Evolutionary conservation across 2,113 vertebrate species (phyloP).

Genomic region (Hiodon tergisus): DNA sequence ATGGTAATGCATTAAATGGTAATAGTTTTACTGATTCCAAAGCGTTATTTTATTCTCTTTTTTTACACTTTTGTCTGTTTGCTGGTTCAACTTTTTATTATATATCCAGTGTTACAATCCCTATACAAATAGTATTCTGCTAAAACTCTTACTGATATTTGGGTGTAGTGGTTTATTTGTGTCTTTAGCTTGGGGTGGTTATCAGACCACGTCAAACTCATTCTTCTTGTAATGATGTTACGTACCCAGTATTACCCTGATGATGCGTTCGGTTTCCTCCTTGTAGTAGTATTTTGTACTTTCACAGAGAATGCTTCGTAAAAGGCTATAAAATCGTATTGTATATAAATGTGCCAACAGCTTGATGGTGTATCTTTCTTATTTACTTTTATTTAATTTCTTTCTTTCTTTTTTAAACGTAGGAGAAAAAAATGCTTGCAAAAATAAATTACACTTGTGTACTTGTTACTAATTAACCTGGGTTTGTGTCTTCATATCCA

Average conservation of each 20-base stretch:
- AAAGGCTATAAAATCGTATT: slow-evolving; percentile 94
- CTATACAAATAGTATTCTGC: slow-evolving; percentile 76
- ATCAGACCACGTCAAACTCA: slow-evolving; percentile 83
- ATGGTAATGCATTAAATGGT: slow-evolving; percentile 93
- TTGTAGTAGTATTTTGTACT: slow-evolving; percentile 97
- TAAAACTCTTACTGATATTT: slow-evolving; percentile 75
- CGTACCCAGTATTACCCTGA: slow-evolving; percentile 51
- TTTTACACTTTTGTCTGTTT: slow-evolving; percentile 75
- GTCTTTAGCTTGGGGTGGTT: slow-evolving; percentile 90
- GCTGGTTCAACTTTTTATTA: slow-evolving; percentile 75
- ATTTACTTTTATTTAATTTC: too few relatives aligned
- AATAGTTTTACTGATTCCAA: slow-evolving; percentile 75
- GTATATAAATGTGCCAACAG: slow-evolving; percentile 99
- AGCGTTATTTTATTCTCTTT: slow-evolving; percentile 51
- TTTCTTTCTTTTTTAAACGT: slow-evolving; percentile 87
- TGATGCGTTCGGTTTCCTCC: slow-evolving; percentile 76
- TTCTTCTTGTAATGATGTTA: slow-evolving; percentile 74
- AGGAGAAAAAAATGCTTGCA: slow-evolving; percentile 95
- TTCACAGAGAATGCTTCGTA: slow-evolving; percentile 96
- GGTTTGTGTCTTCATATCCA: slow-evolving; percentile 28
- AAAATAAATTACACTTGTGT: slow-evolving; percentile 97
- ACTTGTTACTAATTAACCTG: slow-evolving; percentile 72
- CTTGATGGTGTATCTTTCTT: slow-evolving; percentile 77
- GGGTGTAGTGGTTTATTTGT: slow-evolving; percentile 93
- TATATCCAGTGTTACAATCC: slow-evolving; percentile 87